These are phyloP conservation scores for Alligator sinensis DNA, from an alignment of 2,113 vertebrate genomes.

Conservation along the genomic window DNA sequence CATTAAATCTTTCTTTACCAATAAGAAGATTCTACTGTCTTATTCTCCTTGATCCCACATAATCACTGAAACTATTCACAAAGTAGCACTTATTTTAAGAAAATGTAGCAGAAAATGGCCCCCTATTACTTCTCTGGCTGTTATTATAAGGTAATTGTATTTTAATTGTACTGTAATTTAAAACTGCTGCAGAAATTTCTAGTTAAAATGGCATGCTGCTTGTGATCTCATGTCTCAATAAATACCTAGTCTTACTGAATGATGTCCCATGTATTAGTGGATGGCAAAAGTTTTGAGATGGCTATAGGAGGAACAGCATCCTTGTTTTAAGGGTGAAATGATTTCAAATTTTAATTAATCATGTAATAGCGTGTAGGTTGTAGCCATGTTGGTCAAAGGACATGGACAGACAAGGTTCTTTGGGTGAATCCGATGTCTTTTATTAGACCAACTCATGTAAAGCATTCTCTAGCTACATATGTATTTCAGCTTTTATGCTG, in stretches of 20 bases:
- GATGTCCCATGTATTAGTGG: not conserved
- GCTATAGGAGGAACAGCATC: not conserved
- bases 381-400: too few species aligned
- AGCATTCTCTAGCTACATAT: conserved; percentile 19
- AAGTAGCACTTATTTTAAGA: accelerated
- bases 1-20: not conserved
- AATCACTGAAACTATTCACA: not conserved
- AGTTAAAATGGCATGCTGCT: conserved; percentile 33
- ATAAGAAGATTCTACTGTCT: not conserved
- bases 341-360: not conserved
- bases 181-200: not conserved
- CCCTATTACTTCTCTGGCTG: not conserved
- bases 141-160: not conserved
- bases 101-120: not conserved
- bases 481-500: conserved; percentile 43
- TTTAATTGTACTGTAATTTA: conserved; percentile 26
- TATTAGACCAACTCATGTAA: not conserved
- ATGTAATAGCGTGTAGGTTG: not conserved
- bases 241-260: conserved; percentile 6
- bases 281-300: not conserved
- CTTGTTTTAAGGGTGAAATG: not conserved
- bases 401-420: too few species aligned
- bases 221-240: not conserved
- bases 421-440: too few species aligned
- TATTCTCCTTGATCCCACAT: accelerated